phyloP scores from a whole-genome alignment of 2,888 invertebrate species.

The Philereme transversata region DNA sequence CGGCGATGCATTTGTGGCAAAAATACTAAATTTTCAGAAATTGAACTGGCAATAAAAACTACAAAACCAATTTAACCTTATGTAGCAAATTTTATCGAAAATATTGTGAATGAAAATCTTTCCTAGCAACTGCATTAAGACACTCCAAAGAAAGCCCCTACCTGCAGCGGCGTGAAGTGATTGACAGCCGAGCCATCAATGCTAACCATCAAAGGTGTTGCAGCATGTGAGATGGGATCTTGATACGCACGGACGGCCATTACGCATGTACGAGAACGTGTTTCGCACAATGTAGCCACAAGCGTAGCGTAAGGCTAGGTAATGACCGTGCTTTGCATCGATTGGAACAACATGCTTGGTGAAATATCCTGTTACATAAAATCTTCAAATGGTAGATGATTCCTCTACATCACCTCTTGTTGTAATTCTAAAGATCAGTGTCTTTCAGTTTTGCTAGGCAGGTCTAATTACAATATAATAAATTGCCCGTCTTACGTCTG shows the following conservation, averaged over 20 bases:
- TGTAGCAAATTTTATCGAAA: not conserved
- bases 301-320: slow-evolving; percentile 29
- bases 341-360: slow-evolving; percentile 30
- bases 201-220: slow-evolving; percentile 43
- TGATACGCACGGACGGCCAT: slow-evolving; percentile 63
- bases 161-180: slow-evolving; percentile 34
- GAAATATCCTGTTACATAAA: slow-evolving; percentile 3
- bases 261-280: slow-evolving; percentile 59
- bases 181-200: slow-evolving; percentile 34
- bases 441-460: too few species aligned
- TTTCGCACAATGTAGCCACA: slow-evolving; percentile 37
- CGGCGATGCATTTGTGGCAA: too few species aligned
- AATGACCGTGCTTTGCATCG: slow-evolving; percentile 49
- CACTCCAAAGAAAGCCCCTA: slow-evolving; percentile 19
- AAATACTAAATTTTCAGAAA: too few species aligned
- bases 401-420: too few species aligned
- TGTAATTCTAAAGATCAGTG: too few species aligned
- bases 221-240: slow-evolving; percentile 41
- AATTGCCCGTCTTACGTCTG: too few species aligned
- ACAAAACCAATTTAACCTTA: too few species aligned
- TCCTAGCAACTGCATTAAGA: not conserved
- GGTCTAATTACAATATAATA: too few species aligned
- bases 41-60: too few species aligned
- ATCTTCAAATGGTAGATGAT: too few species aligned
- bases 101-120: not conserved